Conservation (phyloP, 2,888 invertebrate genomes). For the Seira ritae region DNA sequence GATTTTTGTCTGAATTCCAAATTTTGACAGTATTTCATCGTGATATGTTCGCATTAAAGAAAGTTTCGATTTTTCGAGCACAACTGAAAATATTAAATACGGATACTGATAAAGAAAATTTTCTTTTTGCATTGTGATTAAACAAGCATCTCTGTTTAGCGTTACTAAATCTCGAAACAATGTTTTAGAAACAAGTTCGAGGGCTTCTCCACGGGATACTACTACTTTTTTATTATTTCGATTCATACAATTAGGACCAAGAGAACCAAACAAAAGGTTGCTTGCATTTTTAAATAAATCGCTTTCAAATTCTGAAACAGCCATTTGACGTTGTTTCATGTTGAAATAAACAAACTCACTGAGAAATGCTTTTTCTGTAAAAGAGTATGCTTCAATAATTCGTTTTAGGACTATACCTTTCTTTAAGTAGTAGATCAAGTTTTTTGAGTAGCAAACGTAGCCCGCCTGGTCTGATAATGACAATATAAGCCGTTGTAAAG, state of each 20-base stretch:
- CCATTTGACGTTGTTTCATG: too few species aligned
- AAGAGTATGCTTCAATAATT: not conserved
- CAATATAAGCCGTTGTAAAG: not conserved
- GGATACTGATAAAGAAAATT: not conserved
- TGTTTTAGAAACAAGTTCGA: not conserved
- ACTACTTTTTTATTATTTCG: too few species aligned
- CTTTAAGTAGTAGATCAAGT: not conserved
- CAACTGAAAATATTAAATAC: not conserved
- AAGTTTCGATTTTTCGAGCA: not conserved
- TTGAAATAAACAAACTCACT: not conserved
- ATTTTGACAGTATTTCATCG: not conserved
- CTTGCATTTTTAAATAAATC: too few species aligned
- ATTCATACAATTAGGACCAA: slow-evolving; percentile 6
- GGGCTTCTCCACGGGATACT: not conserved
- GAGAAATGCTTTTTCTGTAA: not conserved
- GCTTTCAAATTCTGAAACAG: too few species aligned
- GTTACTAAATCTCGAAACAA: not conserved
- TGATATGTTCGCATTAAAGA: too few species aligned
- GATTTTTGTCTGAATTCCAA: too few species aligned
- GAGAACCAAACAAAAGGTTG: not conserved
- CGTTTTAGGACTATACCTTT: not conserved
- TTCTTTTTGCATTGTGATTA: not conserved
- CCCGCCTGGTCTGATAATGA: not conserved
- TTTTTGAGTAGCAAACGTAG: not conserved
- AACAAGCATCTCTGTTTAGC: not conserved